These are phyloP conservation scores for Lepidurus arcticus DNA, from an alignment of 1,140 invertebrate genomes.

Conservation along the genomic window DNA sequence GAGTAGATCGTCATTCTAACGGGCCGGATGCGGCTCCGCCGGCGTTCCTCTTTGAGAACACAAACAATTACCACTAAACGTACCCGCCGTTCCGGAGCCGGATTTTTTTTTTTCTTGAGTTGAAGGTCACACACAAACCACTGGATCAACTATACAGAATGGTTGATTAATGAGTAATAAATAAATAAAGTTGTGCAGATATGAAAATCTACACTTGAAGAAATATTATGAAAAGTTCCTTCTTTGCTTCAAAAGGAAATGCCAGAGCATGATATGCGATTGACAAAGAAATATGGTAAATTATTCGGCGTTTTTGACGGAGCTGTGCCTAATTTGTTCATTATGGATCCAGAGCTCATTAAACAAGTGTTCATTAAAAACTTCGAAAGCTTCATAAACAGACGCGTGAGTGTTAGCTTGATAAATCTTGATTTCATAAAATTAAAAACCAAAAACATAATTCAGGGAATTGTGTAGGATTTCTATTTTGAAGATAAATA, in stretches of 20 bases:
- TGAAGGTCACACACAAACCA: no score
- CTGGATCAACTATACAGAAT: no score
- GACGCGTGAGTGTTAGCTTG: constrained; percentile 16
- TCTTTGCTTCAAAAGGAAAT: not conserved
- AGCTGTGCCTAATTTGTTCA: constrained; percentile 27
- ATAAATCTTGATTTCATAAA: not conserved
- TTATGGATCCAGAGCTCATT: constrained; percentile 50
- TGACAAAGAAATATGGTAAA: constrained; percentile 34
- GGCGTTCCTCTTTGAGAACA: no score
- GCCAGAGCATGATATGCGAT: constrained; percentile 23
- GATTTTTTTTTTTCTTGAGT: no score
- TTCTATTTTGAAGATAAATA: constrained; percentile 22
- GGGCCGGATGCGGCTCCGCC: no score
- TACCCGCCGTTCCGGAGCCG: no score
- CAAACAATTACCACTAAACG: no score
- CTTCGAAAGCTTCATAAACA: constrained; percentile 53
- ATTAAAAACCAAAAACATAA: not conserved
- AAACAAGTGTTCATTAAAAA: constrained; percentile 52
- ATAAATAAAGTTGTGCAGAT: no score
- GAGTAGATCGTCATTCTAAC: no score
- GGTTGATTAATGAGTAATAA: no score
- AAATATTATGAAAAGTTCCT: not conserved
- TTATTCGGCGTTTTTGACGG: constrained; percentile 30
- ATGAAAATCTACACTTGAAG: not conserved
- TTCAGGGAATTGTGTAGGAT: constrained; percentile 3